These are phyloP conservation scores for Tryphoninae sp. DNA, from an alignment of 2,888 invertebrate species.

Conservation along the genomic window DNA sequence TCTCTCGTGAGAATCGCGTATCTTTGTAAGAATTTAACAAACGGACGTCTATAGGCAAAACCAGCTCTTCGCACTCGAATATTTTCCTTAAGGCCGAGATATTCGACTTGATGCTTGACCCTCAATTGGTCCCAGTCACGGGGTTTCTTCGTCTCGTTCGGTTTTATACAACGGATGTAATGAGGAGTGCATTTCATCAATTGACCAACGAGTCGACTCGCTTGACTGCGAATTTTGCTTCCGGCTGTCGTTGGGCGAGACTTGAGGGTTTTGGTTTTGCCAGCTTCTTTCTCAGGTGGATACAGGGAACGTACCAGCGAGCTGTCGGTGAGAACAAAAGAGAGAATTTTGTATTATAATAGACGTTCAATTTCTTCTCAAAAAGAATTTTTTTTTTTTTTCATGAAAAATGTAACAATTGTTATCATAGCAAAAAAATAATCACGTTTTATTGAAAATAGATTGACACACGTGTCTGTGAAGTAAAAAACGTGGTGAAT, in stretches of 20 bases:
- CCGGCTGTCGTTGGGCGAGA: conserved; percentile 86
- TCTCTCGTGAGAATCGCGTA: conserved; percentile 86
- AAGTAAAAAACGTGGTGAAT: too few relatives aligned
- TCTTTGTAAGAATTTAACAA: conserved; percentile 85
- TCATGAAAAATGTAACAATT: too few relatives aligned
- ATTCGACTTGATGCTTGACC: conserved; percentile 86
- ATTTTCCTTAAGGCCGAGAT: conserved; percentile 87
- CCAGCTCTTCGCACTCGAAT: conserved; percentile 87
- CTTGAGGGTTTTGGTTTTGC: conserved; percentile 79
- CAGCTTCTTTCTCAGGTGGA: conserved; percentile 82
- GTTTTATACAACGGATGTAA: conserved; percentile 88
- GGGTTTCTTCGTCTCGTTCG: conserved; percentile 86
- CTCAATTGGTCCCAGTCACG: conserved; percentile 86
- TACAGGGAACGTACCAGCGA: conserved; percentile 84
- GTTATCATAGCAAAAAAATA: too few relatives aligned
- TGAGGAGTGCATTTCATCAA: conserved; percentile 87
- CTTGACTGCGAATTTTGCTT: conserved; percentile 86
- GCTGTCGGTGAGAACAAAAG: conserved; percentile 76
- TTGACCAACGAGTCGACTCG: conserved; percentile 85
- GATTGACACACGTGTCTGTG: too few relatives aligned
- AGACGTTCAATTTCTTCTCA: not conserved
- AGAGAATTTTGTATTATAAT: conserved; percentile 14
- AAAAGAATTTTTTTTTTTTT: not conserved
- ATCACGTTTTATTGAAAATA: too few relatives aligned
- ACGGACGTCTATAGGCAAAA: conserved; percentile 85